Evolutionary conservation across 2,797 vertebrate genomes (phyloP).

Genomic region (Thaleichthys pacificus): DNA sequence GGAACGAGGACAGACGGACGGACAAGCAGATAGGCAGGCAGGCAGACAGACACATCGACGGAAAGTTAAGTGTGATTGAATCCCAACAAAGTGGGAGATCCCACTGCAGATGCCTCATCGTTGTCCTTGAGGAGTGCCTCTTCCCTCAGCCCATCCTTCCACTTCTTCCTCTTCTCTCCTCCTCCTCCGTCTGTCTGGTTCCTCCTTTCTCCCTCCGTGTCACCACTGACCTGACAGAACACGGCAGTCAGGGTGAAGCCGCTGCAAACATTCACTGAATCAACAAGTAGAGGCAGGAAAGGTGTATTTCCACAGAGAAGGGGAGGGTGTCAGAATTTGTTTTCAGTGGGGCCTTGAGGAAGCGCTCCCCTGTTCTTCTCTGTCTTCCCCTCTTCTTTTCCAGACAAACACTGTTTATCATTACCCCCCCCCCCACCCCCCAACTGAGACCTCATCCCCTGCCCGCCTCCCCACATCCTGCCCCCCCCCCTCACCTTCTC

Average conservation of each 20-base stretch:
- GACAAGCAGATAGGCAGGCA: not conserved
- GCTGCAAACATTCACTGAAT: not conserved
- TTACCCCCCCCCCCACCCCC: conserved; percentile 64
- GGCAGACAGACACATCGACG: not conserved
- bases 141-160: not conserved
- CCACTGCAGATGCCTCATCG: not conserved
- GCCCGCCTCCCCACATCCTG: conserved; percentile 61
- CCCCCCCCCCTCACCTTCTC: conserved; percentile 32
- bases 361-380: not conserved
- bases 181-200: not conserved
- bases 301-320: not conserved
- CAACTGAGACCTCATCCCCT: conserved; percentile 75
- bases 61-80: conserved; percentile 30
- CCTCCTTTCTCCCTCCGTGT: not conserved
- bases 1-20: not conserved
- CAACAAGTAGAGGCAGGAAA: not conserved
- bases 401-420: conserved; percentile 64
- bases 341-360: not conserved
- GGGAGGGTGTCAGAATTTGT: not conserved
- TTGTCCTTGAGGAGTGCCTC: not conserved
- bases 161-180: not conserved
- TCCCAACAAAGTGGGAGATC: conserved; percentile 9
- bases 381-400: not conserved
- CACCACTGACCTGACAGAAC: not conserved
- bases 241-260: not conserved